Conservation (phyloP, 2,888 invertebrate species). For the Drosophila kokeensis region DNA sequence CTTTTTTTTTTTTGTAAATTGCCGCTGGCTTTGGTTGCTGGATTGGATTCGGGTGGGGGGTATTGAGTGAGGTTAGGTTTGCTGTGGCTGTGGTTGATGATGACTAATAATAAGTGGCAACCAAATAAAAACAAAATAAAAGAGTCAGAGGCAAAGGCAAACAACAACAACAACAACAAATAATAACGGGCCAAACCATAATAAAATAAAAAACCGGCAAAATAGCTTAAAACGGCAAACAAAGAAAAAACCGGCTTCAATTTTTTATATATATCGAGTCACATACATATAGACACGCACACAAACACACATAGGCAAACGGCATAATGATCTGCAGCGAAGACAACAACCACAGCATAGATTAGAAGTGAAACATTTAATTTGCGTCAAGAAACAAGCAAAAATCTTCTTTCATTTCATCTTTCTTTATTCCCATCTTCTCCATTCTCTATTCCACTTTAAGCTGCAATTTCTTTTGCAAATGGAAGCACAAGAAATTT, state of each 20-base stretch:
- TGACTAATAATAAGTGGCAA: conserved; percentile 66
- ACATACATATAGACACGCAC: neutral
- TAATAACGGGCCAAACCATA: conserved; percentile 46
- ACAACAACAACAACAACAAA: conserved; percentile 46
- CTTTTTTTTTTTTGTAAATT: conserved; percentile 40
- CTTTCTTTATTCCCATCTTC: neutral
- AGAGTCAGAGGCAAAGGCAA: conserved; percentile 21
- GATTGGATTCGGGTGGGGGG: conserved; percentile 3
- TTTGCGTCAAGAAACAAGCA: neutral
- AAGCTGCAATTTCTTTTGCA: neutral
- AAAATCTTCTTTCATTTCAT: neutral
- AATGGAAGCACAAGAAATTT: neutral
- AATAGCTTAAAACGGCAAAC: conserved; percentile 63
- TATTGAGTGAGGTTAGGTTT: conserved; percentile 30
- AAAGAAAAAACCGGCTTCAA: conserved; percentile 75
- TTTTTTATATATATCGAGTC: conserved; percentile 19
- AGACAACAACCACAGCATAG: conserved; percentile 5
- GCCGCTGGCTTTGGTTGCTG: conserved; percentile 7
- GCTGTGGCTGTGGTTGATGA: conserved; percentile 38
- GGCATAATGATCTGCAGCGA: conserved; percentile 30
- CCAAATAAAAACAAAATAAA: conserved; percentile 14
- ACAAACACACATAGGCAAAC: conserved; percentile 3
- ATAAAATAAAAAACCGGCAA: conserved; percentile 63
- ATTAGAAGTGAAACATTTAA: neutral
- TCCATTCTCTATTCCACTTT: neutral